Evolutionary conservation across 53 echinoderm and acorn worm genomes (phyloP).

Genomic region (Mesocentrotus franciscanus): DNA sequence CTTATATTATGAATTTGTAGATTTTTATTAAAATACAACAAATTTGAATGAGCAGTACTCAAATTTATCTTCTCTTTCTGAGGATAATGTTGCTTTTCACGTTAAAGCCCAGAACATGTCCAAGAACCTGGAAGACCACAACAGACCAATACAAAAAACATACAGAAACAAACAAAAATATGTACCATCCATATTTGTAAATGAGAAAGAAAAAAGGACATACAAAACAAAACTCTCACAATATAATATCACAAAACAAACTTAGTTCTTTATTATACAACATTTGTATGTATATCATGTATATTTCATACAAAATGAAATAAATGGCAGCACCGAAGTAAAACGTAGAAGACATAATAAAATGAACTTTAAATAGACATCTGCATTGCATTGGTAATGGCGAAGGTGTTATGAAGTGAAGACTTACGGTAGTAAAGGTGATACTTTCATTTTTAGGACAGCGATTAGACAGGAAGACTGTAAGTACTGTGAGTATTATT

Average conservation of each 20-base stretch:
- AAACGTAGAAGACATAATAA: background rate
- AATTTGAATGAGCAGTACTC: too few relatives aligned
- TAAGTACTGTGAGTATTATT: background rate
- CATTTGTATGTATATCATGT: background rate
- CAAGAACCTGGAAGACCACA: too few relatives aligned
- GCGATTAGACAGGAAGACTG: background rate
- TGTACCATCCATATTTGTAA: background rate
- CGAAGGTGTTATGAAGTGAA: background rate
- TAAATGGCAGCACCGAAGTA: background rate
- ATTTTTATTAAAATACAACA: too few relatives aligned
- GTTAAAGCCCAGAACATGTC: too few relatives aligned
- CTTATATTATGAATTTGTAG: too few relatives aligned
- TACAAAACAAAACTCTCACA: background rate
- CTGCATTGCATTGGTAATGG: background rate
- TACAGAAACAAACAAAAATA: too few relatives aligned
- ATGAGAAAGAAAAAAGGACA: background rate
- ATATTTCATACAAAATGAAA: background rate
- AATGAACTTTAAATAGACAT: background rate
- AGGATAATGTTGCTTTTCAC: too few relatives aligned
- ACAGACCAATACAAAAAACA: too few relatives aligned
- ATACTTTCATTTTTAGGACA: background rate
- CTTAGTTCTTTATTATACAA: conserved; percentile 2
- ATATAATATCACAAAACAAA: background rate
- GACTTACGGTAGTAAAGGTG: background rate
- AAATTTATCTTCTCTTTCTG: too few relatives aligned